phyloP scores from a whole-genome alignment of 2,797 vertebrate species.

The Bryconaethiops microstoma region DNA sequence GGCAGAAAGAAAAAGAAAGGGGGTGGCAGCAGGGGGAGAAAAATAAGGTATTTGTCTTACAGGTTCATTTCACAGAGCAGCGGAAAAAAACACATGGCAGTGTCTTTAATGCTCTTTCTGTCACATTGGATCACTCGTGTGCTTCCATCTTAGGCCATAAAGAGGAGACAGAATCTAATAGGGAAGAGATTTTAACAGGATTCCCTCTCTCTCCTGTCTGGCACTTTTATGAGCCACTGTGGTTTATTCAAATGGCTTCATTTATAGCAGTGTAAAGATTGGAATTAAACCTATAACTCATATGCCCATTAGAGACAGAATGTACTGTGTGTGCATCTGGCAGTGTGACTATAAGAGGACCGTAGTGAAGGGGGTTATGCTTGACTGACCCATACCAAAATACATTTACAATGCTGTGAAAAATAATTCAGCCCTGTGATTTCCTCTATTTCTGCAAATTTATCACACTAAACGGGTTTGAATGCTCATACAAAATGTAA shows the following conservation, averaged over 20 bases:
- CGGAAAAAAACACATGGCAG: neutral
- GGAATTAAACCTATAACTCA: slow-evolving; percentile 75
- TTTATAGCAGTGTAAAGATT: slow-evolving; percentile 67
- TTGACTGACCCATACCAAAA: slow-evolving; percentile 6
- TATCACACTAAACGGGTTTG: too few species aligned
- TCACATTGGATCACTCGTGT: slow-evolving; percentile 40
- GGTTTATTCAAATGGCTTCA: slow-evolving; percentile 60
- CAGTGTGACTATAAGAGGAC: too few species aligned
- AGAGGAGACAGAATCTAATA: slow-evolving; percentile 44
- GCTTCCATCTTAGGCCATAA: slow-evolving; percentile 42
- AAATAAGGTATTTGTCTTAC: slow-evolving; percentile 11
- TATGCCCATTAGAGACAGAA: slow-evolving; percentile 27
- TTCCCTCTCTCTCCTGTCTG: slow-evolving; percentile 58
- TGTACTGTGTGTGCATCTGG: neutral
- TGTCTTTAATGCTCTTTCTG: slow-evolving; percentile 42
- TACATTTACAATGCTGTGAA: neutral
- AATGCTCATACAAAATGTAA: too few species aligned
- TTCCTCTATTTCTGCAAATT: too few species aligned
- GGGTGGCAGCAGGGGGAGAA: neutral
- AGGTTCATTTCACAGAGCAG: slow-evolving; percentile 19
- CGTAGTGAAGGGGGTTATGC: neutral
- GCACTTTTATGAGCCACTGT: slow-evolving; percentile 65
- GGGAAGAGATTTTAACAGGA: slow-evolving; percentile 56
- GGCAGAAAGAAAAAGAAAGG: neutral
- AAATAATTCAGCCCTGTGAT: too few species aligned